Evolutionary conservation across 2,113 vertebrate genomes (phyloP).

Genomic region (Rhegmatorhina hoffmannsi): DNA sequence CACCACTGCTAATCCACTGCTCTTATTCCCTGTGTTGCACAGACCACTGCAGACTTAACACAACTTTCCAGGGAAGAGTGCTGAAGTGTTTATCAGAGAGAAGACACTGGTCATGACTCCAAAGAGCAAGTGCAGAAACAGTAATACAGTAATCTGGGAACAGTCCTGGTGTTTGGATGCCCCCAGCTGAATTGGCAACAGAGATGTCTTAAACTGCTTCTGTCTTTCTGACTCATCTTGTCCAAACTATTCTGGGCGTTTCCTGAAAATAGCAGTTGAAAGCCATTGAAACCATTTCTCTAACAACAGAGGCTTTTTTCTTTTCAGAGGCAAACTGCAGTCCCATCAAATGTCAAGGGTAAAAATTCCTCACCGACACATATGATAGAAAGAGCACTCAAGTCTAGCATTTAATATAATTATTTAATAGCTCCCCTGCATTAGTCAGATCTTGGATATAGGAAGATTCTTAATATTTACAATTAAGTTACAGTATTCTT

Average conservation of each 20-base stretch:
- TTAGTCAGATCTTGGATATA: background rate
- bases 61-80: background rate
- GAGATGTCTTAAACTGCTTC: background rate
- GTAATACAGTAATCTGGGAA: background rate
- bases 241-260: background rate
- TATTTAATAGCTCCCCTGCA: background rate
- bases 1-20: background rate
- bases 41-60: background rate
- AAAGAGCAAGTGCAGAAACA: background rate
- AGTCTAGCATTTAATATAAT: background rate
- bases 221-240: conserved; percentile 1
- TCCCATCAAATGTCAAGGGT: background rate
- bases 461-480: background rate
- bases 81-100: background rate
- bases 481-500: background rate
- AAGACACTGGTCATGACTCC: background rate
- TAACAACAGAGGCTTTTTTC: background rate
- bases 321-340: background rate
- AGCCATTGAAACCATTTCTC: background rate
- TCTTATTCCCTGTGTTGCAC: background rate
- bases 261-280: background rate
- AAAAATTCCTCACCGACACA: background rate
- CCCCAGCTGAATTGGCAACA: background rate
- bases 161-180: background rate
- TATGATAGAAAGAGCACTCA: background rate